Conservation (phyloP, 64 coral and sea anemone genomes). For the Montipora sp. region DNA sequence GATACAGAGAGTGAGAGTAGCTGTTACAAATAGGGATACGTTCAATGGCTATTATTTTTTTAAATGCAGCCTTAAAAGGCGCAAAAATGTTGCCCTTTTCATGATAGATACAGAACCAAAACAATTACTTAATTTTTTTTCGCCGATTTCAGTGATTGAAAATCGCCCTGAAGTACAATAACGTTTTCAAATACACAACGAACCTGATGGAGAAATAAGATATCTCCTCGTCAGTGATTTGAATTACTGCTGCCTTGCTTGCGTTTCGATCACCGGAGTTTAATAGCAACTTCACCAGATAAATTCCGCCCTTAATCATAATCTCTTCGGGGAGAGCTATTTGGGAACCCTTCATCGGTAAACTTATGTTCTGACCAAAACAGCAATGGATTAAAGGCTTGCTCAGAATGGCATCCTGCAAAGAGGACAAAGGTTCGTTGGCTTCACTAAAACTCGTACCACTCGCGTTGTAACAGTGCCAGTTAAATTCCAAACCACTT, state of each 20-base stretch:
- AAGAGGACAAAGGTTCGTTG: neutral
- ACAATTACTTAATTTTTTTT: too few species aligned
- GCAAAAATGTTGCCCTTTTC: too few species aligned
- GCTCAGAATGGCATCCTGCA: neutral
- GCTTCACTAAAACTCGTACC: neutral
- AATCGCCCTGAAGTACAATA: too few species aligned
- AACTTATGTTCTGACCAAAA: neutral
- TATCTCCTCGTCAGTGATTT: neutral
- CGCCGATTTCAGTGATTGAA: too few species aligned
- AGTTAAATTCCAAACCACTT: constrained; percentile 44
- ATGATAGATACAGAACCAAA: too few species aligned
- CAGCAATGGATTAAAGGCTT: neutral
- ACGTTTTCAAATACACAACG: neutral
- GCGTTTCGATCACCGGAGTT: constrained; percentile 19
- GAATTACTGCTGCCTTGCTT: neutral
- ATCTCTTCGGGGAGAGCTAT: neutral
- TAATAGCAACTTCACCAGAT: constrained; percentile 25
- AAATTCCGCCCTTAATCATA: neutral
- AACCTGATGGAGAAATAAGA: constrained; percentile 17
- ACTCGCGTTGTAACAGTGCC: constrained; percentile 53
- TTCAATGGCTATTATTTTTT: neutral
- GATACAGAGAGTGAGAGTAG: neutral
- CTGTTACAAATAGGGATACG: neutral
- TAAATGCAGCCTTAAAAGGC: too few species aligned
- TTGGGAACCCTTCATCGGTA: neutral